Evolutionary conservation across 2,888 invertebrate genomes (phyloP), one percentile per base, ranked within the genome.

Genomic region (Sminthurides aquaticus): DNA sequence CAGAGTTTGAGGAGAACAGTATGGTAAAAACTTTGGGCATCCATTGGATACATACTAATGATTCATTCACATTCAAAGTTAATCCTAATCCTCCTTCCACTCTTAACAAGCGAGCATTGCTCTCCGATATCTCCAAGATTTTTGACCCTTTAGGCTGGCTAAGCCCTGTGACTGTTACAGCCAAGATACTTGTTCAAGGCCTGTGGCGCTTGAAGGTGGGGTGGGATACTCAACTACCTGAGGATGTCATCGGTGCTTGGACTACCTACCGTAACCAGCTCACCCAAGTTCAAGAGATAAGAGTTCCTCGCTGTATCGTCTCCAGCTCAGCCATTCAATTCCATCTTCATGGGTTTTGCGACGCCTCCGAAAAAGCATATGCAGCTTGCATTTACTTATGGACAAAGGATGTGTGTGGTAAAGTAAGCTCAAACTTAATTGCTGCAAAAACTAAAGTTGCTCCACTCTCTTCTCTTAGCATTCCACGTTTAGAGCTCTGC

Each of bases 1-100:
- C 58, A 18, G 3, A 29, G 8, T 8, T 24, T 3, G 49, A 49
- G 64, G 49, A 43, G 25, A 49, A 11, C 27, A 22, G 25, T 18
- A 18, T 66, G 2, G n/a, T n/a, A n/a, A 64, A 61, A 5, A 57
- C 68, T 11, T 54, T 68, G 3, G 68, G 68, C 0, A 1, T 68
- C 0, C 24, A 48, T 1, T 68, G 68, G 66, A 25, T 56, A 56
- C 66, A 60, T 0, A 15, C 25, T 1, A 18, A 11, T 3, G 67
- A 67, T 27, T 15, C 15, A 1, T 64, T 67, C 24, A 5, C 18
- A 3, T 60, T 64, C 24, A 24, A 29, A 1, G 24, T 57, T 22
- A 26, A 27, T 49, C 34, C 24, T 3, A 3, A 8, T 1, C 18
- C 20, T 3, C 2, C 26, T 18, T 20, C 52, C 5, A 20, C 5